Conservation (phyloP, 2,113 vertebrate species). For the Tautogolabrus adspersus region DNA sequence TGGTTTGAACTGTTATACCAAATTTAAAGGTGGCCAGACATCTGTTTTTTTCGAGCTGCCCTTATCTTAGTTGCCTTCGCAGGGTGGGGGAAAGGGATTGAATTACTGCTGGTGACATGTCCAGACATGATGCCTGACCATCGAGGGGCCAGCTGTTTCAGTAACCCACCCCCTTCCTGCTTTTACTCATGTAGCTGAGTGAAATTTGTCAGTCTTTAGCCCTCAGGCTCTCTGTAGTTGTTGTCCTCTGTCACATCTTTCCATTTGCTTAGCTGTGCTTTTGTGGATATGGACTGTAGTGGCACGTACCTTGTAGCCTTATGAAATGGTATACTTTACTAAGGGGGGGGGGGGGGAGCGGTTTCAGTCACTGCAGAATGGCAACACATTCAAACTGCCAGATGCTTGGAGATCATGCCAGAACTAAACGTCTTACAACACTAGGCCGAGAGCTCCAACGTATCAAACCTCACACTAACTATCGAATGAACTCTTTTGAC, state of each 20-base stretch:
- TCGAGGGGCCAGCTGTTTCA: slow-evolving; percentile 43
- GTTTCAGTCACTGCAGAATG: slow-evolving; percentile 70
- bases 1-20: slow-evolving; percentile 78
- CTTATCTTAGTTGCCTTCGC: slow-evolving; percentile 84
- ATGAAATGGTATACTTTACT: slow-evolving; percentile 57
- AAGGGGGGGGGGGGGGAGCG: background rate
- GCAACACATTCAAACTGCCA: slow-evolving; percentile 79
- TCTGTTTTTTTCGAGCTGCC: slow-evolving; percentile 71
- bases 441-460: slow-evolving; percentile 67
- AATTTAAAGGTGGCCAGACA: slow-evolving; percentile 72
- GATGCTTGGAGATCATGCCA: slow-evolving; percentile 72
- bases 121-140: slow-evolving; percentile 46
- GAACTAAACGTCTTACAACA: slow-evolving; percentile 69
- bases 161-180: slow-evolving; percentile 57
- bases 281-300: slow-evolving; percentile 68
- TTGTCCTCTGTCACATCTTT: slow-evolving; percentile 57
- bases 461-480: slow-evolving; percentile 79
- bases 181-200: slow-evolving; percentile 72
- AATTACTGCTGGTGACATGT: slow-evolving; percentile 63
- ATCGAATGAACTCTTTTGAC: slow-evolving; percentile 58
- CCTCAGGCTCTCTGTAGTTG: slow-evolving; percentile 67
- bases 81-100: slow-evolving; percentile 67
- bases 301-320: slow-evolving; percentile 78
- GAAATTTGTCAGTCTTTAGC: slow-evolving; percentile 57
- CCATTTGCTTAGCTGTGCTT: slow-evolving; percentile 70